phyloP scores from a whole-genome alignment of 2,888 invertebrate genomes.

The Leptopilina drosophilae region DNA sequence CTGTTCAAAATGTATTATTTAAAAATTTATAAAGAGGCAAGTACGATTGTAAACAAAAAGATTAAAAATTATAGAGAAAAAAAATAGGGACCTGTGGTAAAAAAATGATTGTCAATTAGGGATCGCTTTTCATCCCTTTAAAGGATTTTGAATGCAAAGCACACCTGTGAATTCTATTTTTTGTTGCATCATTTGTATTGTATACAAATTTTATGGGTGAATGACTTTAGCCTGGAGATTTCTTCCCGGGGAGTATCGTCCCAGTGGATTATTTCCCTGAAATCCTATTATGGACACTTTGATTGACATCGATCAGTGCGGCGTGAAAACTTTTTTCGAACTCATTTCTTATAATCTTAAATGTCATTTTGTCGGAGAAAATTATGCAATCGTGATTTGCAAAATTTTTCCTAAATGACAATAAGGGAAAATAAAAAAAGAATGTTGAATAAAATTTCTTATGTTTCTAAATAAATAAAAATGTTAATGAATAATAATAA shows the following conservation, averaged over 20 bases:
- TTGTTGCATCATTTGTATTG: background rate
- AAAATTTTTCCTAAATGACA: background rate
- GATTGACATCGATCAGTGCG: conserved; percentile 44
- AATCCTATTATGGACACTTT: conserved; percentile 42
- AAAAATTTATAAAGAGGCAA: too few relatives aligned
- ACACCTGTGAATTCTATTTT: background rate
- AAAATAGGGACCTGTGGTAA: background rate
- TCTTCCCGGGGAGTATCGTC: conserved; percentile 17
- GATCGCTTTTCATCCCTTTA: background rate
- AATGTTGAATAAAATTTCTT: background rate
- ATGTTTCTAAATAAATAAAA: too few relatives aligned
- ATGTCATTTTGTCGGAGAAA: conserved; percentile 24
- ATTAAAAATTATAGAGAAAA: too few relatives aligned
- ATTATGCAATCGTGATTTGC: conserved; percentile 21
- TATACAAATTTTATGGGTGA: conserved; percentile 3
- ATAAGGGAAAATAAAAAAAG: background rate
- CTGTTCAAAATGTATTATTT: too few relatives aligned
- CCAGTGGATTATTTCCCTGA: conserved; percentile 37
- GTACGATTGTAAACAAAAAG: too few relatives aligned
- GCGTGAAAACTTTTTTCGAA: conserved; percentile 34
- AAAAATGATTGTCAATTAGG: background rate
- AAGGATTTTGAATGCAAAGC: background rate
- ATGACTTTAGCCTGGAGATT: conserved; percentile 15
- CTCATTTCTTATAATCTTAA: conserved; percentile 14
- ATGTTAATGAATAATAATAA: too few relatives aligned